These are phyloP conservation scores for Pissodes strobi DNA, from an alignment of 1,140 invertebrate species.

Conservation along the genomic window DNA sequence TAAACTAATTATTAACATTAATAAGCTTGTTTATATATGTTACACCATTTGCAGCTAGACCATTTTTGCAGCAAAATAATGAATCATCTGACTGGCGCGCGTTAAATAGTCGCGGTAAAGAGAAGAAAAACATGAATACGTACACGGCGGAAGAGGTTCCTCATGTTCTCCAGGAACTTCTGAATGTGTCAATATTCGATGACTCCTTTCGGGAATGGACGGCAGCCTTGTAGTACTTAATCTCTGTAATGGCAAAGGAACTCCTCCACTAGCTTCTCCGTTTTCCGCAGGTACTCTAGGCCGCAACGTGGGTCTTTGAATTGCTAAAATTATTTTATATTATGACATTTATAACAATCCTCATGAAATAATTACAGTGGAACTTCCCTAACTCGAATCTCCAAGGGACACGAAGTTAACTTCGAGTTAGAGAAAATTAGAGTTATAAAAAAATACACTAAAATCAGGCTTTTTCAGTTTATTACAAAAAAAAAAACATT, in stretches of 20 bases:
- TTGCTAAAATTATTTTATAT: slow-evolving; percentile 21
- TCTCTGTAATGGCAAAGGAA: slow-evolving; percentile 70
- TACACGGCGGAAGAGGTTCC: slow-evolving; percentile 83
- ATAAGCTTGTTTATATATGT: too few relatives aligned
- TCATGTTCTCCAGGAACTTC: slow-evolving; percentile 67
- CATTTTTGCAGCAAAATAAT: too few relatives aligned
- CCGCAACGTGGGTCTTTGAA: slow-evolving; percentile 35
- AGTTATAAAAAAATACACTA: too few relatives aligned
- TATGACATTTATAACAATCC: too few relatives aligned
- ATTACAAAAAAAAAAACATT: too few relatives aligned
- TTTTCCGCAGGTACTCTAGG: slow-evolving; percentile 40
- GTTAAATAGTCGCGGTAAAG: not conserved
- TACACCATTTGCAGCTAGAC: too few relatives aligned
- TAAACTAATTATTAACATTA: too few relatives aligned
- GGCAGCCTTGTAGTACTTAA: slow-evolving; percentile 76
- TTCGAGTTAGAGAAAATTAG: too few relatives aligned
- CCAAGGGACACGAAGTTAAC: too few relatives aligned
- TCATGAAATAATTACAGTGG: too few relatives aligned
- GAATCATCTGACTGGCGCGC: not conserved
- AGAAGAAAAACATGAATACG: slow-evolving; percentile 47
- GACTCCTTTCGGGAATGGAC: slow-evolving; percentile 76
- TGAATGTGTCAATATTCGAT: slow-evolving; percentile 65
- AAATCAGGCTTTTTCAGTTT: too few relatives aligned
- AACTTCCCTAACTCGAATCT: too few relatives aligned
- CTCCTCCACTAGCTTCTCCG: slow-evolving; percentile 51